Evolutionary conservation across 2,113 vertebrate species (phyloP).

Genomic region (Ibidorhyncha struthersii): DNA sequence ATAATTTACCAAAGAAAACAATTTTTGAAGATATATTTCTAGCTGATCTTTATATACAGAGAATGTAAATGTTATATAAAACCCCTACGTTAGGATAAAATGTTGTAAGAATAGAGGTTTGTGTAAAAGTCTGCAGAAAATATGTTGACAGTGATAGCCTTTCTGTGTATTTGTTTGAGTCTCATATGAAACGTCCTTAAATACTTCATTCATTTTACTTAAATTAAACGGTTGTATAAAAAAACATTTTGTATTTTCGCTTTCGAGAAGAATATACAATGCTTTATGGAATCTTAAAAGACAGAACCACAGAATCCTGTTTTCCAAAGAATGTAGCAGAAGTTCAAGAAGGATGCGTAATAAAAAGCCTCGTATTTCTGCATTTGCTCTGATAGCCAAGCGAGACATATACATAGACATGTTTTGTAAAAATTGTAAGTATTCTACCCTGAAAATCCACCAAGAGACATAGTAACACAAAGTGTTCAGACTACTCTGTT

Average conservation of each 20-base stretch:
- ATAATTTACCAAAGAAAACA: background rate
- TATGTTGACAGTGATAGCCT: background rate
- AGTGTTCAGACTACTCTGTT: background rate
- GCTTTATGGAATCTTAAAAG: background rate
- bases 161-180: background rate
- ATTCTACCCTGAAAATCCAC: background rate
- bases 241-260: background rate
- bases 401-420: background rate
- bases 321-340: background rate
- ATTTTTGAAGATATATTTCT: background rate
- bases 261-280: background rate
- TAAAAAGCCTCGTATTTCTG: background rate
- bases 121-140: background rate
- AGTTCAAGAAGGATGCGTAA: background rate
- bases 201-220: background rate
- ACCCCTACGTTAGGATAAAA: background rate
- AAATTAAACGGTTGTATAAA: background rate
- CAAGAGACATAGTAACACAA: background rate
- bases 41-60: background rate
- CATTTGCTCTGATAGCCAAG: background rate
- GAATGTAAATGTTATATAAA: background rate
- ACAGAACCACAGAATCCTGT: background rate
- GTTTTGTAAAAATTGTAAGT: background rate
- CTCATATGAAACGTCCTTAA: background rate
- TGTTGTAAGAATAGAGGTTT: background rate